Conservation (phyloP, 2,113 vertebrate species). For the Pampusana beccarii region DNA sequence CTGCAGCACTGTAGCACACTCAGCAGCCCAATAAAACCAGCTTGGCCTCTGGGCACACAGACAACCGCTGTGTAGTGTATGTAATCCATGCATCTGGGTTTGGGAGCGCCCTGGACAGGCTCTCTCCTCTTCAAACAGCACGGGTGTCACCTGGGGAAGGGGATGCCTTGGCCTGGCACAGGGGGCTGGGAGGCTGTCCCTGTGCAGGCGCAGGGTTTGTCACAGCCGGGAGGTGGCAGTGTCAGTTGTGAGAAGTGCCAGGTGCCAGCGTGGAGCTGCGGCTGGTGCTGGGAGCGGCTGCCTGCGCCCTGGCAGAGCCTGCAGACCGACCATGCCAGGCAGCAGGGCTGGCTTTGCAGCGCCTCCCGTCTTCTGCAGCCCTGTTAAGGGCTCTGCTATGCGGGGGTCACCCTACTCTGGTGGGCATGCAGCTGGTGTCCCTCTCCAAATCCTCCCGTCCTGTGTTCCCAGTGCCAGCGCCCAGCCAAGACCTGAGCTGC, state of each 20-base stretch:
- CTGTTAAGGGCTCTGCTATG: background rate
- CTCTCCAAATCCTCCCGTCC: background rate
- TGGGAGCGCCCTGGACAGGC: background rate
- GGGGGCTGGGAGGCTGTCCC: fast-evolving
- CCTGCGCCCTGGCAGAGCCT: background rate
- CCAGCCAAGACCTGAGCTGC: background rate
- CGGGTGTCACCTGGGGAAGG: background rate
- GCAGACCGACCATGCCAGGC: background rate
- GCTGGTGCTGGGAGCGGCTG: background rate
- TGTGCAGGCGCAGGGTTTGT: background rate
- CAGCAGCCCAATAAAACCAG: background rate
- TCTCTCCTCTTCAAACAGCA: background rate
- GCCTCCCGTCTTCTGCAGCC: background rate
- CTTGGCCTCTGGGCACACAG: background rate
- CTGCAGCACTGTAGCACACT: background rate
- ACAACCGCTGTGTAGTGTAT: fast-evolving
- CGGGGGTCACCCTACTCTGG: background rate
- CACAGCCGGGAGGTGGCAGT: constrained; percentile 53
- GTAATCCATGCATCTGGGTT: fast-evolving
- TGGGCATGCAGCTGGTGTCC: background rate
- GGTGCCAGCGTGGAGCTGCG: background rate
- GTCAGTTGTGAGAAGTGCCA: background rate
- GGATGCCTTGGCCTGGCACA: background rate
- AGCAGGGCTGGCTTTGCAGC: background rate
- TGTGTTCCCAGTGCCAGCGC: background rate